Base-by-base conservation (phyloP, 2,888 invertebrate genomes). In the Artemia sinica region DNA sequence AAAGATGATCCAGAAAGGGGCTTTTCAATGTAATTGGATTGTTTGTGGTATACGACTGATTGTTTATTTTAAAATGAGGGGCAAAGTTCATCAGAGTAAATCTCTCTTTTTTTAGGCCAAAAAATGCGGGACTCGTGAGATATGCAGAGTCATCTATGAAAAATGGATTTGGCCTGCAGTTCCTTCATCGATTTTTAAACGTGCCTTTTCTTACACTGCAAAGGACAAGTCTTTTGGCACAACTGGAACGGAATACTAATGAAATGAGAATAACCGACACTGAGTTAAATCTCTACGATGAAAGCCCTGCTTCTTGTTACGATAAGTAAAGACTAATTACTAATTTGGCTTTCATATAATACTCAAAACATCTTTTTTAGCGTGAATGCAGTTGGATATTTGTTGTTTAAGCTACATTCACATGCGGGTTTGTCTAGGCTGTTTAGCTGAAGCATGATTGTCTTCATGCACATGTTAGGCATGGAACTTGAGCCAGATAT, bases 111-210 rank as follows among this genome's bases (percentile, higher is more conserved):
- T 74, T 49, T 70, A 77, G 77, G 69, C 83, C 74, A 13, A 66
- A 73, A 58, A 74, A 84, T 67, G 79, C 82, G 68, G 84, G 84
- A 0, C 84, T 87, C 76, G 83, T 93, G 28, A 83, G 91, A 50
- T 93, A 91, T 77, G 88, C 91, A 0, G 93, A 94, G 78, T 85
- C 91, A 0, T 94, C 93, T 4, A 94, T 95, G 94, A 83, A 91
- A 75, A 95, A 94, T 79, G 93, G 93, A 1, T 95, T 94, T 79
- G 96, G 96, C 6, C 80, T 96, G 69, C 87, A 91, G 76, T 83
- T 91, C 72, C 81, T 96, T 68, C 92, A 96, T 80, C 91, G 91
- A 79, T 96, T 95, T 80, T 87, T 96, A 76, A 94, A 92, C 78
- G 82, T 96, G 70, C 95, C 96, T 68, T 96, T 95, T 77, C 81